Conservation (phyloP, 1,140 invertebrate species). For the Drosophila nebulosa region DNA sequence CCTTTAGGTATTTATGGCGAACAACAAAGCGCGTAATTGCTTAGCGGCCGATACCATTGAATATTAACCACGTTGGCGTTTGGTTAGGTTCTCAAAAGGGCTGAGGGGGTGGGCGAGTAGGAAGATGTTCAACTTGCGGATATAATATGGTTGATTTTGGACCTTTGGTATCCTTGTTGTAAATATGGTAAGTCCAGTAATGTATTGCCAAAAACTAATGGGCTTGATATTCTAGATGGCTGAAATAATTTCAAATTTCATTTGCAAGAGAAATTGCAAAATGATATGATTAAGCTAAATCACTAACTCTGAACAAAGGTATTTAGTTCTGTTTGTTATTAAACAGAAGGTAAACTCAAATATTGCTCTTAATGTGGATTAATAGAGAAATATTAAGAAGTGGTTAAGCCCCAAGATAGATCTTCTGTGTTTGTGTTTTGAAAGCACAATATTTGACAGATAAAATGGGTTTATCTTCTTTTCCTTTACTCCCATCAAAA, state of each 20-base stretch:
- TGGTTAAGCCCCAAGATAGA: too few species aligned
- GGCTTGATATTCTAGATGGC: not conserved
- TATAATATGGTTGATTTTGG: not conserved
- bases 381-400: too few species aligned
- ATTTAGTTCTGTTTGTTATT: too few species aligned
- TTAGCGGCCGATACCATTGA: constrained; percentile 54
- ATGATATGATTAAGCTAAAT: not conserved
- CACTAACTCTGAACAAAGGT: not conserved
- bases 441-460: too few species aligned
- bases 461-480: too few species aligned
- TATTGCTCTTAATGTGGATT: too few species aligned
- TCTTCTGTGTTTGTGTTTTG: too few species aligned
- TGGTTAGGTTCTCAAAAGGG: not conserved
- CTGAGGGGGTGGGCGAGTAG: not conserved
- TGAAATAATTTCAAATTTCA: not conserved
- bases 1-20: constrained; percentile 64
- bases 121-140: not conserved
- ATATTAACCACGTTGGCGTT: constrained; percentile 55
- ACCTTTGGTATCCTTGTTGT: not conserved
- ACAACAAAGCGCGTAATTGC: constrained; percentile 60
- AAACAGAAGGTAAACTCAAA: too few species aligned
- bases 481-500: not conserved
- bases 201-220: not conserved
- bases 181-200: too few species aligned
- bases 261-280: not conserved